These are phyloP conservation scores for Spizella passerina DNA, from an alignment of 2,797 vertebrate genomes.

Conservation along the genomic window DNA sequence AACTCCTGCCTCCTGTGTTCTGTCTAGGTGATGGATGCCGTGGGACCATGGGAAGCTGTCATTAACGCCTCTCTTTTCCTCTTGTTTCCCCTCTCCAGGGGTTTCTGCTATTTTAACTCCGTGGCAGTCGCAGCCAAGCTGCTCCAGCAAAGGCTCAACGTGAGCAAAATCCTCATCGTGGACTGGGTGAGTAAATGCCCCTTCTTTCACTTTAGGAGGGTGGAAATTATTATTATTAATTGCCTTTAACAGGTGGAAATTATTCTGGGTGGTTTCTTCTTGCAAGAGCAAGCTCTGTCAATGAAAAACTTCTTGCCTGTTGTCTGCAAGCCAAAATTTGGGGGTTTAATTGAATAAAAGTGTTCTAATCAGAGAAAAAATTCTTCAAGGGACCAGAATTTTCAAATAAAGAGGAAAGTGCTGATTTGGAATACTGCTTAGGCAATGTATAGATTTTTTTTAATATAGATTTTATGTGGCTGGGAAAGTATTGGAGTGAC, in stretches of 20 bases:
- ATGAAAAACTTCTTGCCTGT: not conserved
- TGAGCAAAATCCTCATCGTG: conserved; percentile 96
- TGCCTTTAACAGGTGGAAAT: not conserved
- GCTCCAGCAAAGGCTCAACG: conserved; percentile 90
- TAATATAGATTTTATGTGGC: not conserved
- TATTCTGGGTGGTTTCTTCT: not conserved
- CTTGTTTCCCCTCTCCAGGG: conserved; percentile 77
- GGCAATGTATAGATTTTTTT: not conserved
- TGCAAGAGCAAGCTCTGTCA: not conserved
- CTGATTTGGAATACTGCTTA: not conserved
- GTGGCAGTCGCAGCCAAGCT: conserved; percentile 95
- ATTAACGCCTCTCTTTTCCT: not conserved
- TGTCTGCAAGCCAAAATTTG: not conserved
- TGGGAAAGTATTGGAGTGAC: not conserved
- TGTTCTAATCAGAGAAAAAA: not conserved
- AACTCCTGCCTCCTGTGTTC: not conserved
- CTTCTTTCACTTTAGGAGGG: not conserved
- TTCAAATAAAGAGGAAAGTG: not conserved
- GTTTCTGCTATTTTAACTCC: conserved; percentile 98
- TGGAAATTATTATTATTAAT: not conserved
- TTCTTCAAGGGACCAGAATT: not conserved
- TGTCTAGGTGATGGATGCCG: not conserved
- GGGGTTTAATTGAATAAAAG: not conserved
- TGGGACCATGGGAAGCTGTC: not conserved
- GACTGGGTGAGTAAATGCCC: conserved; percentile 89